Base-by-base conservation (phyloP, 2,113 vertebrate species). In the Octodon degus region DNA sequence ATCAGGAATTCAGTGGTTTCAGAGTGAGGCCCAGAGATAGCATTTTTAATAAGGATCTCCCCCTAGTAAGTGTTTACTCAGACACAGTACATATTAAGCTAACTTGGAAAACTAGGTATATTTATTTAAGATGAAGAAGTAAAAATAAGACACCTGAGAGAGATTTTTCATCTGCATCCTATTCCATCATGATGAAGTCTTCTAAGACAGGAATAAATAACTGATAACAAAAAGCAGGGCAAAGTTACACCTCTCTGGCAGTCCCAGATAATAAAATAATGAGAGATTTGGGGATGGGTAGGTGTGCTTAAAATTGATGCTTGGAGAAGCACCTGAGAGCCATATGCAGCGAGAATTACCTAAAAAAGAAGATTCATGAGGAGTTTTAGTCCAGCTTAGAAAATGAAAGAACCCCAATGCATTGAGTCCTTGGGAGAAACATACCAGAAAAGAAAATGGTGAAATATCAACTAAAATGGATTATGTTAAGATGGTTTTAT, bases 1-100 rank as follows among this genome's bases (percentile, higher is more conserved):
- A 87, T 70, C 25, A 72, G 60, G 91, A 95, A 94, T 93, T 93
- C 2, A 43, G 9, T 83, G 86, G 40, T 62, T 96, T 84, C 14
- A 47, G 34, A 94, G 9, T 50, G 24, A 81, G 65, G 40, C 11
- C 37, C 32, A 70, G 84, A 87, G 89, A 37, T 25, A 82, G 40
- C 7, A 87, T 58, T 80, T 93, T 90, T 80, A 68, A 50, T 89
- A 84, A 81, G 32, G 53, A 76, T 17, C 25, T 16, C 30, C 34
- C 4, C 32, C 1, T 65, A 47, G 14, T 63, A 81, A 95, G 87
- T 80, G 70, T 16, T 94, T 47, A 68, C 83, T 27, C 22, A 27
- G 14, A 13, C 80, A 5, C 25, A 77, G n/a, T 4, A 67, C 7
- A 68, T 7, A 65, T 91, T 68, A 91, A 62, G 83, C 43, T 74